phyloP scores from a whole-genome alignment of 2,113 vertebrate genomes.

The Crotalus tigris region DNA sequence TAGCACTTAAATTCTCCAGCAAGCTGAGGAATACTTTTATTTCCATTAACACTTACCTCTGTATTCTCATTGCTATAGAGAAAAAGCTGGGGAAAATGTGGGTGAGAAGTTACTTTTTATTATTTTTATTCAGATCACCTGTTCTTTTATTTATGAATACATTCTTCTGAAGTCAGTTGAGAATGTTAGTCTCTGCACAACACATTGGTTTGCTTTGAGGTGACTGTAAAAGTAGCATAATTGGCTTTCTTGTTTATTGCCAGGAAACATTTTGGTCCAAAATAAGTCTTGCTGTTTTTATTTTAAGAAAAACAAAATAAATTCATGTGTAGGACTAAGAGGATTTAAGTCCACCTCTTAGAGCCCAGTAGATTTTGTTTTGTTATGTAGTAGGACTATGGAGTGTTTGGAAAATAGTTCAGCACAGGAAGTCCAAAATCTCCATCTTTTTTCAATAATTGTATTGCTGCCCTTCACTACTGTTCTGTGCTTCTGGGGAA shows the following conservation, averaged over 20 bases:
- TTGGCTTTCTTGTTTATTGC: constrained; percentile 36
- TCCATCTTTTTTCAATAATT: background rate
- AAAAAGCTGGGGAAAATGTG: constrained; percentile 7
- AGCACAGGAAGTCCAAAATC: background rate
- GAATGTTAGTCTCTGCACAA: constrained; percentile 37
- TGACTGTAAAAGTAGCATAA: constrained; percentile 29
- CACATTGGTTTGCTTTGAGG: constrained; percentile 9
- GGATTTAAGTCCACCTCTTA: constrained; percentile 5
- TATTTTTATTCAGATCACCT: constrained; percentile 50
- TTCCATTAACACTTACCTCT: constrained; percentile 21
- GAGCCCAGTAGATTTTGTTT: background rate
- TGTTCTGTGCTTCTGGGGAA: background rate
- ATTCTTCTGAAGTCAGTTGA: constrained; percentile 37
- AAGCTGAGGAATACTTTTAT: constrained; percentile 40
- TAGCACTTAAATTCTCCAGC: constrained; percentile 44
- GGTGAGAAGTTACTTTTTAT: constrained; percentile 38
- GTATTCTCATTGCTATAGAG: constrained; percentile 28
- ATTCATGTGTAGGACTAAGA: background rate
- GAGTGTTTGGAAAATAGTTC: background rate
- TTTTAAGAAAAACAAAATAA: constrained; percentile 7
- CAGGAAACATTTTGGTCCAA: constrained; percentile 37
- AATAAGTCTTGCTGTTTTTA: constrained; percentile 19
- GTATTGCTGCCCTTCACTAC: background rate
- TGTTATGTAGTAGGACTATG: background rate
- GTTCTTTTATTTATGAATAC: constrained; percentile 53